A percentile compares a stretch with the other conserved stretches of the same genome.
These are phyloP conservation scores for Prorops nasuta DNA, from an alignment of 1,140 invertebrate genomes.

Conservation along the genomic window DNA sequence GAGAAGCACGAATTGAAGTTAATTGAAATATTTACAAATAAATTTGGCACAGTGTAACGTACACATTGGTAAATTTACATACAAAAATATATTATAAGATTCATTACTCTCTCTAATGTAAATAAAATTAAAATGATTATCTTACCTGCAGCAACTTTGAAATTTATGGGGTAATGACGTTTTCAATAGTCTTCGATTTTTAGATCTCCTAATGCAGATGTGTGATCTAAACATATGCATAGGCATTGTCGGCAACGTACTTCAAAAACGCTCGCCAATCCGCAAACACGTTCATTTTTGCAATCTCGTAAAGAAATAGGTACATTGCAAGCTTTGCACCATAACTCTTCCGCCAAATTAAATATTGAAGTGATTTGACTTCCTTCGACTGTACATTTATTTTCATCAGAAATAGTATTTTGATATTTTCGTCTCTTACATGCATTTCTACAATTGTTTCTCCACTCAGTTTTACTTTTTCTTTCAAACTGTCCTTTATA, in stretches of 20 bases:
- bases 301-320: conserved; percentile 3
- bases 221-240: no score
- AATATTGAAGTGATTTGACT: conserved; percentile 1
- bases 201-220: no score
- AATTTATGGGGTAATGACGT: no score
- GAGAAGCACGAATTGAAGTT: no score
- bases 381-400: not conserved
- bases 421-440: conserved; percentile 3
- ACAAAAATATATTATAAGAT: no score
- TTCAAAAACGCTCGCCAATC: not conserved
- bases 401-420: not conserved
- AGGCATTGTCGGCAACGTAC: conserved; percentile 3
- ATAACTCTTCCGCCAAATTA: conserved; percentile 2
- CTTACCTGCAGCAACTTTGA: no score
- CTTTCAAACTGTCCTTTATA: conserved; percentile 1
- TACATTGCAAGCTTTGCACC: conserved; percentile 2
- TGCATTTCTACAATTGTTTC: not conserved
- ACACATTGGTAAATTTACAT: no score
- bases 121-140: no score
- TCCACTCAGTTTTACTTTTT: conserved; percentile 4
- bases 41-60: no score
- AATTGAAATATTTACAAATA: no score
- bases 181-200: no score
- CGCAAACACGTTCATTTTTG: not conserved
- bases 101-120: no score